These are phyloP conservation scores for Propithecus deckenii DNA, from an alignment of 2,797 vertebrate species.

Conservation along the genomic window DNA sequence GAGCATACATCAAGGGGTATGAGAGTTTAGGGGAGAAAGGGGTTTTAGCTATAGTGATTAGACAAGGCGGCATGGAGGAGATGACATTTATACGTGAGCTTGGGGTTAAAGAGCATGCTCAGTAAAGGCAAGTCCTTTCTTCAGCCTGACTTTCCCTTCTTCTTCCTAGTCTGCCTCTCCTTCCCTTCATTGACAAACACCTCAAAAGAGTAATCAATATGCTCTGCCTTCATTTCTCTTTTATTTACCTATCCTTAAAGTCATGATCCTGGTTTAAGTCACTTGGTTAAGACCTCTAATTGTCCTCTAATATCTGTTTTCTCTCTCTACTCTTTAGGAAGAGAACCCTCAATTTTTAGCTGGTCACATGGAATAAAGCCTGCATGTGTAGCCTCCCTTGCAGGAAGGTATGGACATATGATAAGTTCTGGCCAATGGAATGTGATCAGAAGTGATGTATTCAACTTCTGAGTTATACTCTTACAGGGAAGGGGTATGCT, in stretches of 20 bases:
- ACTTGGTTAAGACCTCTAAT: not conserved
- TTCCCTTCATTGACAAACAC: not conserved
- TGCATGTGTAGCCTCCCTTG: not conserved
- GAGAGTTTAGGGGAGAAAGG: not conserved
- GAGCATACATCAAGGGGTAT: not conserved
- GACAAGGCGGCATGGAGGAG: not conserved
- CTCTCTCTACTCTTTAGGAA: not conserved
- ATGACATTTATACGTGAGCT: not conserved
- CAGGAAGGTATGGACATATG: not conserved
- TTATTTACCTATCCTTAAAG: slow-evolving; percentile 7
- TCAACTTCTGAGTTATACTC: not conserved
- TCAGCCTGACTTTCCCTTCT: not conserved
- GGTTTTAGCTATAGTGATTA: not conserved
- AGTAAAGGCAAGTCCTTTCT: not conserved
- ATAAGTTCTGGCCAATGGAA: not conserved
- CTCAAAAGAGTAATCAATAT: not conserved
- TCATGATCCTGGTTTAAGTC: not conserved
- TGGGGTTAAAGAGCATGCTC: not conserved
- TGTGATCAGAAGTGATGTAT: not conserved
- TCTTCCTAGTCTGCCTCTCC: not conserved
- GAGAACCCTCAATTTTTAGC: not conserved
- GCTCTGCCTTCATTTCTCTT: not conserved
- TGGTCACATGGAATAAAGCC: not conserved
- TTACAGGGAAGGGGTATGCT: not conserved
- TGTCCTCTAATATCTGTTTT: not conserved